Conservation (phyloP, 2,888 invertebrate genomes). For the Melanchra persicariae region DNA sequence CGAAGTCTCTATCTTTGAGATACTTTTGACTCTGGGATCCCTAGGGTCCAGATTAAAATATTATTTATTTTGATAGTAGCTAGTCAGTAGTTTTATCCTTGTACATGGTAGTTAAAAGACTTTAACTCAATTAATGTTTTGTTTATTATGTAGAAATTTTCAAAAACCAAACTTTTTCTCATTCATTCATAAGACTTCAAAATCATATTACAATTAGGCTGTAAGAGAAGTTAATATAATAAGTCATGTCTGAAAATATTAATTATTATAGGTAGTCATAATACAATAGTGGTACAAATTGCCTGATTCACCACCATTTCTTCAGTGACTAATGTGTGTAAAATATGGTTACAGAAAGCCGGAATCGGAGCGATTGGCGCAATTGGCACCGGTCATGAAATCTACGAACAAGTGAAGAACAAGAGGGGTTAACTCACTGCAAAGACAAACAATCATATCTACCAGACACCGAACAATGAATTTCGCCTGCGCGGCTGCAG, state of each 20-base stretch:
- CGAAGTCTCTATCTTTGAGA: neutral
- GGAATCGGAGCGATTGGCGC: slow-evolving; percentile 66
- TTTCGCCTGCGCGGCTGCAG: no score
- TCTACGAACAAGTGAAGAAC: slow-evolving; percentile 65
- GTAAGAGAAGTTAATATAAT: no score
- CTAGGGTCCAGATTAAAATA: neutral
- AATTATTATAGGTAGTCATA: no score
- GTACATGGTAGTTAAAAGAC: no score
- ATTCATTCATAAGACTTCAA: no score
- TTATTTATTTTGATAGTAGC: no score
- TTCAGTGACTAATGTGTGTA: neutral
- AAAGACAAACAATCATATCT: neutral
- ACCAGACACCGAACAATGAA: no score
- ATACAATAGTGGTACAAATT: neutral
- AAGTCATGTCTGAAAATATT: no score
- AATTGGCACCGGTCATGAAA: slow-evolving; percentile 66
- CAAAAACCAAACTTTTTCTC: no score
- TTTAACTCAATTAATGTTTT: neutral
- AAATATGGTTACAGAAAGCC: slow-evolving; percentile 66
- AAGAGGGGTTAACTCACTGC: slow-evolving; percentile 30
- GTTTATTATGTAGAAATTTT: neutral
- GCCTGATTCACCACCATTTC: neutral
- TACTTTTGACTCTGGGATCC: neutral
- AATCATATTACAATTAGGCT: no score
- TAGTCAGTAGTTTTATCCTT: no score